Conservation (phyloP, 2,888 invertebrate species). For the Unio pictorum region DNA sequence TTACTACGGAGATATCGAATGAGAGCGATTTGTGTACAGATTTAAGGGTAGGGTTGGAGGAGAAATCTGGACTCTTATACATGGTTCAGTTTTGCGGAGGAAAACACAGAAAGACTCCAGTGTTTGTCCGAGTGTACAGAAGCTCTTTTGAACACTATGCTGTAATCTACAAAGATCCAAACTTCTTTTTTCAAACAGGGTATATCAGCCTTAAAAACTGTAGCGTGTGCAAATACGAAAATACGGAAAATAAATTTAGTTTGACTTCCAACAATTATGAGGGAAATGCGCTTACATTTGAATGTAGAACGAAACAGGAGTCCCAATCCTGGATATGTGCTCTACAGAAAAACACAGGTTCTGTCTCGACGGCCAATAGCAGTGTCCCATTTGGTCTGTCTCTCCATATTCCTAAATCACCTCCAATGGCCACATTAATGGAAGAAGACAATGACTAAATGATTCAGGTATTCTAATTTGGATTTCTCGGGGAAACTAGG, state of each 20-base stretch:
- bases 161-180: slow-evolving; percentile 49
- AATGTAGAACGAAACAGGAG: slow-evolving; percentile 26
- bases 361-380: slow-evolving; percentile 37
- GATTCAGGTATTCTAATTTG: too few species aligned
- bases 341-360: slow-evolving; percentile 32
- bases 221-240: slow-evolving; percentile 27
- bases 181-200: slow-evolving; percentile 40
- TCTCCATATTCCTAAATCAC: slow-evolving; percentile 49
- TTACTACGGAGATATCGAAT: too few species aligned
- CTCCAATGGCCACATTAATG: slow-evolving; percentile 49
- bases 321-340: slow-evolving; percentile 43
- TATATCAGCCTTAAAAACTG: slow-evolving; percentile 55
- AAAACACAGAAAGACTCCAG: slow-evolving; percentile 32
- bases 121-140: slow-evolving; percentile 52
- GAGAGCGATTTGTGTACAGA: too few species aligned
- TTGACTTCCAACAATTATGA: slow-evolving; percentile 52
- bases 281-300: slow-evolving; percentile 48
- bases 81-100: slow-evolving; percentile 37
- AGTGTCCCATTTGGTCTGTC: slow-evolving; percentile 43
- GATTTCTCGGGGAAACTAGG: too few species aligned
- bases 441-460: slow-evolving; percentile 36
- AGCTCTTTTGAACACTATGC: slow-evolving; percentile 57
- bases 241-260: slow-evolving; percentile 31
- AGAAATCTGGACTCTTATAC: slow-evolving; percentile 42
- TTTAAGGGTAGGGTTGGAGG: slow-evolving; percentile 29